Evolutionary conservation across 2,888 invertebrate genomes (phyloP).

Genomic region (Calameuta pallipes): DNA sequence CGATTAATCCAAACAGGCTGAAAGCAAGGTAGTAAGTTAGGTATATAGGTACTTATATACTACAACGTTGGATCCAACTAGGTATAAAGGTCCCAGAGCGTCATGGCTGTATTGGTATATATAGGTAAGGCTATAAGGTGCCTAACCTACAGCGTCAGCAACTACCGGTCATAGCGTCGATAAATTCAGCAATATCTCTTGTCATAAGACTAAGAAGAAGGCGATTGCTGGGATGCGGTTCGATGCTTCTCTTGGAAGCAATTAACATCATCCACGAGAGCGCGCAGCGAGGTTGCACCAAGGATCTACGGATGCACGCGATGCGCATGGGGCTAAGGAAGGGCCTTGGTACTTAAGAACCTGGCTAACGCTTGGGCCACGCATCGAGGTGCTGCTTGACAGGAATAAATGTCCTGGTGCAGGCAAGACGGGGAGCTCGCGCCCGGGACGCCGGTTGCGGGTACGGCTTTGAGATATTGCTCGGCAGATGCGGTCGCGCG

Average conservation of each 20-base stretch:
- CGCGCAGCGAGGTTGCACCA: not conserved
- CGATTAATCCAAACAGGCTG: not conserved
- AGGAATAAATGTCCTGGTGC: constrained; percentile 62
- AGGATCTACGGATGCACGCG: not conserved
- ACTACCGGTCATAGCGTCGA: not conserved
- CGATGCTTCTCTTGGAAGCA: not conserved
- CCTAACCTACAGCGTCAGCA: not conserved
- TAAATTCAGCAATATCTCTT: not conserved
- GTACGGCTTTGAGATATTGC: constrained; percentile 61
- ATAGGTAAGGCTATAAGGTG: not conserved
- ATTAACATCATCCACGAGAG: not conserved
- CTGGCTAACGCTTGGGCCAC: constrained; percentile 11
- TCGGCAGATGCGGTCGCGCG: constrained; percentile 64
- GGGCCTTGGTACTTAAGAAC: not conserved
- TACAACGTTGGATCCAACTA: not conserved
- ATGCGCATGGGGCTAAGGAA: not conserved
- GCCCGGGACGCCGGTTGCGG: constrained; percentile 60
- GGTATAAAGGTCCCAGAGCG: not conserved
- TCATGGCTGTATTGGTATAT: not conserved
- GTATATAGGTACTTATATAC: not conserved
- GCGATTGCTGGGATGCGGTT: not conserved
- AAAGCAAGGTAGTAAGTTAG: not conserved
- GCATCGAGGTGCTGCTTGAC: constrained; percentile 55
- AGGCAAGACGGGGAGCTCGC: constrained; percentile 62
- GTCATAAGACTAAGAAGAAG: not conserved